Evolutionary conservation across 2,113 vertebrate genomes (phyloP).

Genomic region (Campylomormyrus numenius): DNA sequence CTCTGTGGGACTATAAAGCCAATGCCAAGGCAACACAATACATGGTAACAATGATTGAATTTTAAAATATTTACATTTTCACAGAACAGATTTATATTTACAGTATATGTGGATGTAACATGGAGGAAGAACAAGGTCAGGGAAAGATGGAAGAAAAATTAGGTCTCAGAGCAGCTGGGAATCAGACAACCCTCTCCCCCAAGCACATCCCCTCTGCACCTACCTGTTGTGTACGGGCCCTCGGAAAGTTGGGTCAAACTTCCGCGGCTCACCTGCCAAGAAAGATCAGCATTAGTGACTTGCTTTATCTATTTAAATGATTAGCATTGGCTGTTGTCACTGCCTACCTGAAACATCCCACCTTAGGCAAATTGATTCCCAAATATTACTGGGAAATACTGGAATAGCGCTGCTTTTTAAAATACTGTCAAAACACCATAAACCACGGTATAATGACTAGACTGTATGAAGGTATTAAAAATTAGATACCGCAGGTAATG

Average conservation of each 20-base stretch:
- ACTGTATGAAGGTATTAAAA: not conserved
- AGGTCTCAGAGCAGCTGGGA: not conserved
- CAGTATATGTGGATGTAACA: not conserved
- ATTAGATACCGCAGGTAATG: not conserved
- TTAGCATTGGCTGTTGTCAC: not conserved
- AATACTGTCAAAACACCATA: not conserved
- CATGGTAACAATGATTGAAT: not conserved
- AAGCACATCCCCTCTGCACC: not conserved
- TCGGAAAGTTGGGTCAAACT: constrained; percentile 84
- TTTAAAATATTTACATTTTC: not conserved
- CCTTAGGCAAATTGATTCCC: not conserved
- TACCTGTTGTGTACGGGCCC: constrained; percentile 86
- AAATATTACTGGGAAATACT: not conserved
- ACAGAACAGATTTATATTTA: not conserved
- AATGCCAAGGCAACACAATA: not conserved
- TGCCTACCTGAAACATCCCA: not conserved
- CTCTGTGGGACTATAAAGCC: not conserved
- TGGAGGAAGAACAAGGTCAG: not conserved
- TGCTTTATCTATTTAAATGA: not conserved
- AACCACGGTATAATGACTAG: not conserved
- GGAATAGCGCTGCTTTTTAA: not conserved
- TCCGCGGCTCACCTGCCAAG: constrained; percentile 79
- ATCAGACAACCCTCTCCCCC: not conserved
- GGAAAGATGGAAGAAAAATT: not conserved
- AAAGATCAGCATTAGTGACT: constrained; percentile 29